phyloP scores from a whole-genome alignment of 2,888 invertebrate genomes.

The Gisinianus flammeolus region DNA sequence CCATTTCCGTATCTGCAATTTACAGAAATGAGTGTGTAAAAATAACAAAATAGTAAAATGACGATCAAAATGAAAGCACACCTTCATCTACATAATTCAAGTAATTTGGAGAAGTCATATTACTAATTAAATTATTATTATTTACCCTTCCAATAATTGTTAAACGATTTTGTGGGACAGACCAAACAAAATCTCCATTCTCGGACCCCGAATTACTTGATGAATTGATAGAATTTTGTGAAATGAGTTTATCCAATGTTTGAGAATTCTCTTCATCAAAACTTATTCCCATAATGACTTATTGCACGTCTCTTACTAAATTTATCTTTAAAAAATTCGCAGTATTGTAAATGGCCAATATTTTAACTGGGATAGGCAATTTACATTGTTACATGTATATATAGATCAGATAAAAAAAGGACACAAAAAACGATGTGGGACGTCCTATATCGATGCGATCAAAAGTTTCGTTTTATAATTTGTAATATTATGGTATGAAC shows the following conservation, averaged over 20 bases:
- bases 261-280: background rate
- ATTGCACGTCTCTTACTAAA: no score
- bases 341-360: no score
- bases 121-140: background rate
- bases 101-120: background rate
- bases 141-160: constrained; percentile 32
- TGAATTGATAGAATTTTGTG: background rate
- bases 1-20: constrained; percentile 48
- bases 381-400: no score
- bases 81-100: background rate
- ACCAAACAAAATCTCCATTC: background rate
- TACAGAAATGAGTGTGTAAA: constrained; percentile 3
- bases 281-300: no score
- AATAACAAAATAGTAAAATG: background rate
- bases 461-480: no score
- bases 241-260: background rate
- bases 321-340: no score
- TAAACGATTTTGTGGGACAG: background rate
- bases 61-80: background rate
- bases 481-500: no score
- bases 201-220: background rate
- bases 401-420: no score
- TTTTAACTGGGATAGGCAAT: no score
- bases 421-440: no score
- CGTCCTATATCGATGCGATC: no score